phyloP scores from a whole-genome alignment of 2,113 vertebrate genomes.

The Phrynosoma blainvillii region DNA sequence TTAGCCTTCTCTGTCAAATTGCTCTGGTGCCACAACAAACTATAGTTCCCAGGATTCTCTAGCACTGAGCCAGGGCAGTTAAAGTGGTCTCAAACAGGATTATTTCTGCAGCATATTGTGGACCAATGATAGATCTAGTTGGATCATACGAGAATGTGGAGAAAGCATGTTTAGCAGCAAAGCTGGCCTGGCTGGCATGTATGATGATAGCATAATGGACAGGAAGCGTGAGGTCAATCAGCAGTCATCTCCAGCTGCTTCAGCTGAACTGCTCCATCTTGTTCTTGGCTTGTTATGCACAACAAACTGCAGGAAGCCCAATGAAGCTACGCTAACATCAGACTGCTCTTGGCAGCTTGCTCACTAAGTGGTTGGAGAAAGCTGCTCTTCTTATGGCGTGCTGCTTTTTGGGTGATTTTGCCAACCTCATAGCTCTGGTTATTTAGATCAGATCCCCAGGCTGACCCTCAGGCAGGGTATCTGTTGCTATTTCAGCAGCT shows the following conservation, averaged over 20 bases:
- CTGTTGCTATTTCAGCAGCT: background rate
- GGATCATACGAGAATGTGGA: slow-evolving; percentile 60
- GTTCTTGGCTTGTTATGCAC: slow-evolving; percentile 42
- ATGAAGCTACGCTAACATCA: slow-evolving; percentile 32
- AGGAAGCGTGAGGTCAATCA: slow-evolving; percentile 11
- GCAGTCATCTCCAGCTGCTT: slow-evolving; percentile 48
- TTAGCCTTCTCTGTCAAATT: too few species aligned
- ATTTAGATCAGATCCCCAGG: slow-evolving; percentile 15
- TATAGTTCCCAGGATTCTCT: too few species aligned
- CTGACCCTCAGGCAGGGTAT: slow-evolving; percentile 9
- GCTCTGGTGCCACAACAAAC: too few species aligned
- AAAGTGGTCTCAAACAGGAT: too few species aligned
- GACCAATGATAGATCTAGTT: slow-evolving; percentile 37
- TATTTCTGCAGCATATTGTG: too few species aligned
- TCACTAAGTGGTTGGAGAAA: background rate
- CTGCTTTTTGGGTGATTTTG: slow-evolving; percentile 58
- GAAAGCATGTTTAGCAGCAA: slow-evolving; percentile 47
- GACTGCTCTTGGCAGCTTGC: slow-evolving; percentile 18
- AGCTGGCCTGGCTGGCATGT: slow-evolving; percentile 40
- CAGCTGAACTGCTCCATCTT: background rate
- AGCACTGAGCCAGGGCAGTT: too few species aligned
- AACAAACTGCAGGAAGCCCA: slow-evolving; percentile 48
- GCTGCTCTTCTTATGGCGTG: slow-evolving; percentile 2
- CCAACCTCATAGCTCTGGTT: slow-evolving; percentile 53
- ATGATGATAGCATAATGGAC: background rate